These are phyloP conservation scores for Melanerpes aurifrons DNA, from an alignment of 2,113 vertebrate species.

Conservation along the genomic window DNA sequence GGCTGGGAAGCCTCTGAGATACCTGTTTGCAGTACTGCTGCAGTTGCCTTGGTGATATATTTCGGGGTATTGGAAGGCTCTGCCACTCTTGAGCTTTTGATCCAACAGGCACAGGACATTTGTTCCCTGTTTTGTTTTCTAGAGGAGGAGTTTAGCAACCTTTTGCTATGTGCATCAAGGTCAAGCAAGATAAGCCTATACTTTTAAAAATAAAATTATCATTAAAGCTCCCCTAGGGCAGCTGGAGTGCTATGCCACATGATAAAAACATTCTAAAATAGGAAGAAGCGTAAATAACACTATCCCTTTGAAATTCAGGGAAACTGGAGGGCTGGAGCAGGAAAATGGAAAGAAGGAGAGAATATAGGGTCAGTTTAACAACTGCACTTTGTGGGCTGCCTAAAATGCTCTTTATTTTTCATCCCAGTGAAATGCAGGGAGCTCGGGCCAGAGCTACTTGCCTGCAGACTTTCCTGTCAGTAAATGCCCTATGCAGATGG, in stretches of 20 bases:
- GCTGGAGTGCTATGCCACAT: constrained; percentile 25
- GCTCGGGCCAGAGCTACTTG: background rate
- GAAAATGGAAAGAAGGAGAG: constrained; percentile 45
- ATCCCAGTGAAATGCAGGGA: constrained; percentile 34
- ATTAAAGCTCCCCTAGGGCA: constrained; percentile 61
- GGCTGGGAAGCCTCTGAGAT: background rate
- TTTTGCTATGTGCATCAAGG: constrained; percentile 56
- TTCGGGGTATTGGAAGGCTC: constrained; percentile 34
- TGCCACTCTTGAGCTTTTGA: constrained; percentile 55
- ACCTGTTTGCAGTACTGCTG: constrained; percentile 27
- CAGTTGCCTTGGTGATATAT: constrained; percentile 42
- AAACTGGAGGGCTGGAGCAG: constrained; percentile 10
- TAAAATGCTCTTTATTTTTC: constrained; percentile 55
- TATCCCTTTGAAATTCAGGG: constrained; percentile 46
- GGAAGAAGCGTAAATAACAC: constrained; percentile 41
- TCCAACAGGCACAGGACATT: constrained; percentile 28
- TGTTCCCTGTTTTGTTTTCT: constrained; percentile 61
- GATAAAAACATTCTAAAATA: constrained; percentile 56
- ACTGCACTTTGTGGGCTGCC: constrained; percentile 28
- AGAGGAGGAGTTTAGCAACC: constrained; percentile 57
- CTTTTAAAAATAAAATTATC: constrained; percentile 68
- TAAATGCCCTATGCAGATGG: constrained; percentile 41
- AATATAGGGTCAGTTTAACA: constrained; percentile 63
- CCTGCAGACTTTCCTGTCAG: constrained; percentile 60
- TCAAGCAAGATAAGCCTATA: constrained; percentile 66